Percentiles rank a stretch among this genome's conserved stretches.
Conservation (phyloP, 2,888 invertebrate species). For the Spisula subtruncata region DNA sequence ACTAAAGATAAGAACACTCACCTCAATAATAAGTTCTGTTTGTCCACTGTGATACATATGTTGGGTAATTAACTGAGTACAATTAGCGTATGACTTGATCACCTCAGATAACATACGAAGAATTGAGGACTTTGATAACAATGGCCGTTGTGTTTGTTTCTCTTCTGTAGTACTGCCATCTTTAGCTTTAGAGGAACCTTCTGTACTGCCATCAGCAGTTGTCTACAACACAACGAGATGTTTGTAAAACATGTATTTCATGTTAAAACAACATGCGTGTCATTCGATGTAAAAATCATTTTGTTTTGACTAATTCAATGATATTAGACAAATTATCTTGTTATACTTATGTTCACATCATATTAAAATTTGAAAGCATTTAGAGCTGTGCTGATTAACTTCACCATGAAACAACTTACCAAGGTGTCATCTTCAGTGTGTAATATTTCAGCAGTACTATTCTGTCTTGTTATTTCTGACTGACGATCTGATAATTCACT, state of each 20-base stretch:
- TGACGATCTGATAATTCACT: slow-evolving; percentile 76
- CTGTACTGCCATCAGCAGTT: slow-evolving; percentile 32
- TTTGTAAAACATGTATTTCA: too few species aligned
- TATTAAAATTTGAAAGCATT: too few species aligned
- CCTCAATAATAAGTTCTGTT: slow-evolving; percentile 90
- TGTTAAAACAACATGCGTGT: too few species aligned
- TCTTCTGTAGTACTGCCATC: slow-evolving; percentile 78
- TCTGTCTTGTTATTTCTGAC: slow-evolving; percentile 73
- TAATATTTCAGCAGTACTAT: slow-evolving; percentile 76
- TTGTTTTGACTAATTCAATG: too few species aligned
- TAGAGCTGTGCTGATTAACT: too few species aligned
- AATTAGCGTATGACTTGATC: slow-evolving; percentile 93
- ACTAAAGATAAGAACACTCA: slow-evolving; percentile 65
- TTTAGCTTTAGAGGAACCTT: slow-evolving; percentile 54
- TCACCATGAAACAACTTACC: slow-evolving; percentile 24
- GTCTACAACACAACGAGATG: background rate
- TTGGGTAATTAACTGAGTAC: slow-evolving; percentile 93
- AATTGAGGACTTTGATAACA: slow-evolving; percentile 92
- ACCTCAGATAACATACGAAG: slow-evolving; percentile 93
- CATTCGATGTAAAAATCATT: too few species aligned
- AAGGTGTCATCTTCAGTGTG: slow-evolving; percentile 74
- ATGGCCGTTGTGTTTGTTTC: slow-evolving; percentile 88
- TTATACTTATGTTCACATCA: too few species aligned
- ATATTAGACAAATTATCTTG: too few species aligned
- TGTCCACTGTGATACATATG: slow-evolving; percentile 91